Conservation (phyloP, 2,888 invertebrate species). For the Bursaphelenchus okinawaensis region DNA sequence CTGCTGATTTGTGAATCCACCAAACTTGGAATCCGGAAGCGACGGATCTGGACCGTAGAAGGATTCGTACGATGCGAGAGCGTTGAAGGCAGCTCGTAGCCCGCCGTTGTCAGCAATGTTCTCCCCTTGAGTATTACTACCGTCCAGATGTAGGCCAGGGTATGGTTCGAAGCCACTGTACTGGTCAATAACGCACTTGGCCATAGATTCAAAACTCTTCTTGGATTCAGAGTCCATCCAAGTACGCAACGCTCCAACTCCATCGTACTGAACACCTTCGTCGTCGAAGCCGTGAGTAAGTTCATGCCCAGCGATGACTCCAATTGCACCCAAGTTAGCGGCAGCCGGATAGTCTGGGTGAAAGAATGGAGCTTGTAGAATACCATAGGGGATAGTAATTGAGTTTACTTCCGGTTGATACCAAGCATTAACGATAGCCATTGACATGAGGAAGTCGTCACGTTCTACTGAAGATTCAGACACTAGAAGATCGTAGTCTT, state of each 20-base stretch:
- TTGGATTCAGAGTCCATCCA: conserved; percentile 32
- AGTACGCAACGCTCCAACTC: conserved; percentile 22
- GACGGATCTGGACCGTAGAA: conserved; percentile 43
- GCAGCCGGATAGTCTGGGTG: conserved; percentile 57
- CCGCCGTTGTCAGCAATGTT: conserved; percentile 65
- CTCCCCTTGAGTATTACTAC: conserved; percentile 63
- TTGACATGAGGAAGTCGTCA: conserved; percentile 15
- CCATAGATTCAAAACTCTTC: conserved; percentile 29
- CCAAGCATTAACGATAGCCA: conserved; percentile 20
- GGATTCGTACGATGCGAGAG: conserved; percentile 38
- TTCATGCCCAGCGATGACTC: conserved; percentile 32
- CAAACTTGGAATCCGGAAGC: conserved; percentile 39
- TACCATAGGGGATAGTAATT: conserved; percentile 34
- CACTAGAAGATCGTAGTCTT: neutral
- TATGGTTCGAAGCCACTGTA: neutral
- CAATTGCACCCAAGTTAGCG: conserved; percentile 32
- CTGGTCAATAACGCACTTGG: conserved; percentile 31
- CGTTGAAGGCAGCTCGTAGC: conserved; percentile 46
- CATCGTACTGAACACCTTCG: conserved; percentile 36
- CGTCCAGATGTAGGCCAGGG: conserved; percentile 44
- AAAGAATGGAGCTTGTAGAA: conserved; percentile 27
- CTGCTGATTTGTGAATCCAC: conserved; percentile 49
- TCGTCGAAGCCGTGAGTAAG: conserved; percentile 34
- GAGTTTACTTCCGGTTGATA: conserved; percentile 25
- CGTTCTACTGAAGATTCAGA: neutral